These are phyloP conservation scores for Sarotherodon lohbergeri DNA, from an alignment of 2,113 vertebrate genomes.

Conservation along the genomic window DNA sequence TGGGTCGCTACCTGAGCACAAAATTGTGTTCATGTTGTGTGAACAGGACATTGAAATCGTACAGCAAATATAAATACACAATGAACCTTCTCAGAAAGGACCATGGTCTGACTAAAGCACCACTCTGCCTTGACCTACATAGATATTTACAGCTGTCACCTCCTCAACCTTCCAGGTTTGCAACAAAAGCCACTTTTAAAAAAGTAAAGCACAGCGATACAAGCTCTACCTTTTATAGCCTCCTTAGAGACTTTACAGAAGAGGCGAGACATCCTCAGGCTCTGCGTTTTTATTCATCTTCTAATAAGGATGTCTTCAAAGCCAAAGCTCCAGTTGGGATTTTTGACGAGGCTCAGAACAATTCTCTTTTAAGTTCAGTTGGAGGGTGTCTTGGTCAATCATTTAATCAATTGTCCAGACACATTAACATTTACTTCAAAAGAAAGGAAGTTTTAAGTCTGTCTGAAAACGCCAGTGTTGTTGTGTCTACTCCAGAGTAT, in stretches of 20 bases:
- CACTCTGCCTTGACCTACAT: background rate
- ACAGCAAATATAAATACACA: slow-evolving; percentile 48
- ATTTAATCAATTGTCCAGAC: slow-evolving; percentile 49
- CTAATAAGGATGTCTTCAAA: slow-evolving; percentile 42
- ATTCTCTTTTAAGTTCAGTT: slow-evolving; percentile 12
- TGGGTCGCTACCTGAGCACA: slow-evolving; percentile 36
- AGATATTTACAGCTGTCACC: background rate
- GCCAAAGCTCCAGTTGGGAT: slow-evolving; percentile 57
- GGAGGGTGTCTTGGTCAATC: slow-evolving; percentile 46
- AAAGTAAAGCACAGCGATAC: background rate
- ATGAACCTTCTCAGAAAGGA: slow-evolving; percentile 35
- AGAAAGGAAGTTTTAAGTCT: background rate
- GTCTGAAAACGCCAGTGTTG: background rate
- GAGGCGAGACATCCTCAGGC: background rate
- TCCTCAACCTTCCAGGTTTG: background rate
- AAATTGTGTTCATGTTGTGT: slow-evolving; percentile 18
- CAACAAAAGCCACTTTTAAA: background rate
- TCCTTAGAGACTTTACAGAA: background rate
- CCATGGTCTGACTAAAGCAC: background rate
- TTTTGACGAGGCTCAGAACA: slow-evolving; percentile 12
- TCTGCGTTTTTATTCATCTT: slow-evolving; percentile 41
- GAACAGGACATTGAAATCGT: slow-evolving; percentile 22
- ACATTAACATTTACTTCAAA: slow-evolving; percentile 63
- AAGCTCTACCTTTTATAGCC: background rate
- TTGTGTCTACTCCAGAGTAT: slow-evolving; percentile 1